Conservation (phyloP, 30 jellyfish, hydroid and myxozoan species). For the Aurelia aurita region DNA sequence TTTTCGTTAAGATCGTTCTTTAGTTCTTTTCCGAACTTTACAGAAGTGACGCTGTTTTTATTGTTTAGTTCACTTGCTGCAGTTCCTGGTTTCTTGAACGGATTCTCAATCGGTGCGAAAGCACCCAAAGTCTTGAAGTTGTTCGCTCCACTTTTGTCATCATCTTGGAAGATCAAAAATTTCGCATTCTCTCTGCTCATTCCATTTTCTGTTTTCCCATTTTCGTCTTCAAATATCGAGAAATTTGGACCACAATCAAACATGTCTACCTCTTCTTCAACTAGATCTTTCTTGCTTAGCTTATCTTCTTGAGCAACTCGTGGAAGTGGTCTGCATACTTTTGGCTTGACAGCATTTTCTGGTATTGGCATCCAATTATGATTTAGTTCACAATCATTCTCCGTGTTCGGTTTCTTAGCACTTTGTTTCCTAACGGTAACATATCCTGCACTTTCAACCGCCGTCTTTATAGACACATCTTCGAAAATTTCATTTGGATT, state of each 20-base stretch:
- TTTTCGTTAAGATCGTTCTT: not conserved
- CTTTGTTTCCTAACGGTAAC: not conserved
- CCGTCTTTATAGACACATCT: not conserved
- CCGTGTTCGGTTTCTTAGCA: no score
- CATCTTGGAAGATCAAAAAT: constrained; percentile 1
- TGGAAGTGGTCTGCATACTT: no score
- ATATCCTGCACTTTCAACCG: not conserved
- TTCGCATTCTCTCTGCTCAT: constrained; percentile 6
- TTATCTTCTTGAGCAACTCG: no score
- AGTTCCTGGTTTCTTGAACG: not conserved
- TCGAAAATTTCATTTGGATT: no score
- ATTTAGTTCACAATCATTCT: no score
- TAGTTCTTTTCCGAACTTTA: not conserved
- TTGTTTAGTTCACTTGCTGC: not conserved
- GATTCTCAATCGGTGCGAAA: constrained; percentile 11
- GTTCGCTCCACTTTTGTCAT: not conserved
- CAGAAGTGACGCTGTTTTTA: not conserved
- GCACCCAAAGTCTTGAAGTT: not conserved
- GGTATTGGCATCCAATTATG: no score
- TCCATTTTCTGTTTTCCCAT: no score
- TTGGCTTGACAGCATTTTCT: no score
- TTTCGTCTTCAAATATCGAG: no score
- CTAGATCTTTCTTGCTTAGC: no score
- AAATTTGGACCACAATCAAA: no score
- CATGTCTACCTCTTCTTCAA: no score